Percentiles rank a stretch among this genome's conserved stretches.
These are phyloP conservation scores for Argyresthia goedartella DNA, from an alignment of 2,888 invertebrate genomes.

Conservation along the genomic window DNA sequence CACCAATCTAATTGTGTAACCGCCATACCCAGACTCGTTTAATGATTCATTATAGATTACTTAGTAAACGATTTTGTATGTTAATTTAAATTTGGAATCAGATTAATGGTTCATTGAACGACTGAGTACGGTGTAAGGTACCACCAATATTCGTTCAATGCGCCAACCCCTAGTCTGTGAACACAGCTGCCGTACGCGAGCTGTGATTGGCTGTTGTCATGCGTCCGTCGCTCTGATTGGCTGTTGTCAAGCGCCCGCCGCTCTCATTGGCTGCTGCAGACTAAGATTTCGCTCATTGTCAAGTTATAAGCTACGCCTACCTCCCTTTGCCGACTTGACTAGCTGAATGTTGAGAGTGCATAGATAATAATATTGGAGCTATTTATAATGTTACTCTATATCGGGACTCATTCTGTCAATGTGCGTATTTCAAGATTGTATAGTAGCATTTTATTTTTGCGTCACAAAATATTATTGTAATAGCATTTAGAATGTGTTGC, in stretches of 20 bases:
- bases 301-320: neutral
- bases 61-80: too few relatives aligned
- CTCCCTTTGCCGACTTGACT: neutral
- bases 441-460: conserved; percentile 12
- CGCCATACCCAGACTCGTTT: too few relatives aligned
- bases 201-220: neutral
- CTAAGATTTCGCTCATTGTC: neutral
- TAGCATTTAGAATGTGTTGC: too few relatives aligned
- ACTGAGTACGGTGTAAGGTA: too few relatives aligned
- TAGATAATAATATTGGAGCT: neutral
- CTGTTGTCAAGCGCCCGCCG: neutral
- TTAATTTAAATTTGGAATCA: too few relatives aligned
- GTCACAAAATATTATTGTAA: conserved; percentile 34
- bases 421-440: conserved; percentile 48
- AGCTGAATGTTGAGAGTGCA: neutral
- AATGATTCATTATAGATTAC: too few relatives aligned
- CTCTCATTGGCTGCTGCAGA: neutral
- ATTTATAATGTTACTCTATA: neutral
- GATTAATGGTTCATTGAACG: too few relatives aligned
- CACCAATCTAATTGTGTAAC: neutral
- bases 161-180: neutral
- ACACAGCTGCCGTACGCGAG: neutral
- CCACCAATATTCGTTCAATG: neutral
- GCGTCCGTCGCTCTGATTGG: neutral
- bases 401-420: conserved; percentile 25